These are phyloP conservation scores for Actenoides hombroni DNA, from an alignment of 2,113 vertebrate species.

Conservation along the genomic window DNA sequence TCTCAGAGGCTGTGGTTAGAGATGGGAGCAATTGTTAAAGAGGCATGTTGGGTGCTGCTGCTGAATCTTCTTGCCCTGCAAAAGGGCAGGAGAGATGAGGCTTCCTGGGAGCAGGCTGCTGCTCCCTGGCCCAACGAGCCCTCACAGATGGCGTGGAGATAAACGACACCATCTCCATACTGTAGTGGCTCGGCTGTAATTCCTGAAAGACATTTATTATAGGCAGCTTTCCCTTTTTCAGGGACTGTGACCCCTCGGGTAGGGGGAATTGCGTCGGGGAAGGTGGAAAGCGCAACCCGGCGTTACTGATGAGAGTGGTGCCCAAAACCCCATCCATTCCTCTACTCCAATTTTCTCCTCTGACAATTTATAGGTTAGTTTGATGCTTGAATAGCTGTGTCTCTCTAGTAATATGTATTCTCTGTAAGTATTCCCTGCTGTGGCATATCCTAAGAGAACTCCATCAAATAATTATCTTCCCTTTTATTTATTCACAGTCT, in stretches of 20 bases:
- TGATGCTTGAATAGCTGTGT: constrained; percentile 72
- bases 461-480: constrained; percentile 82
- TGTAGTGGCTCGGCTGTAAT: constrained; percentile 68
- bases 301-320: constrained; percentile 47
- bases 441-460: constrained; percentile 78
- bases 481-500: constrained; percentile 80
- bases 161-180: constrained; percentile 68
- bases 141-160: constrained; percentile 73
- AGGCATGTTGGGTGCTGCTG: accelerated
- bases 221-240: constrained; percentile 38
- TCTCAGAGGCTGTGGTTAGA: accelerated
- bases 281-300: constrained; percentile 42
- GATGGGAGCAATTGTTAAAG: accelerated
- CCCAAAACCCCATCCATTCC: constrained; percentile 61
- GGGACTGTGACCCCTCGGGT: constrained; percentile 51
- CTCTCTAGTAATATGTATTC: constrained; percentile 75
- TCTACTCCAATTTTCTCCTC: constrained; percentile 68
- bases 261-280: constrained; percentile 4
- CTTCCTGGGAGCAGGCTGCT: not conserved
- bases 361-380: constrained; percentile 75
- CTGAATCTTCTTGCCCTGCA: accelerated
- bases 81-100: accelerated
- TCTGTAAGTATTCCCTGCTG: constrained; percentile 77
- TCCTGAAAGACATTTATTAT: constrained; percentile 74
- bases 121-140: constrained; percentile 43